Conservation (phyloP, 2,113 vertebrate species). For the Pardalotus punctatus region DNA sequence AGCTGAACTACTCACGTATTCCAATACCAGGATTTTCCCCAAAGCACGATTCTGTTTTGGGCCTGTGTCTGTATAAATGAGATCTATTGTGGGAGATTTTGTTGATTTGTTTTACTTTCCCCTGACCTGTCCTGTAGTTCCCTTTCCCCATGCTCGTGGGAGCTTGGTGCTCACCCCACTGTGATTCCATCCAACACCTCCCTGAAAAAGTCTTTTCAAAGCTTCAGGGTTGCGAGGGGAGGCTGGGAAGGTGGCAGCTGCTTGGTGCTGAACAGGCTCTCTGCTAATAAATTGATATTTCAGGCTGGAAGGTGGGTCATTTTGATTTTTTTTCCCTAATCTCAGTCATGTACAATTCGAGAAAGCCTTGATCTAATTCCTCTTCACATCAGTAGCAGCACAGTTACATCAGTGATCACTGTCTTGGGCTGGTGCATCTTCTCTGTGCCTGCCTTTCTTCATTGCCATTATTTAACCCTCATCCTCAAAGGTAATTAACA, state of each 20-base stretch:
- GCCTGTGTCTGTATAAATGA: background rate
- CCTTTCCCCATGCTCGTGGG: background rate
- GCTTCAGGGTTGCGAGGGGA: background rate
- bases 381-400: background rate
- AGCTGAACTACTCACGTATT: background rate
- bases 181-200: background rate
- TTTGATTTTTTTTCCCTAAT: background rate
- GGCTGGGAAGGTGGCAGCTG: background rate
- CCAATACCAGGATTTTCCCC: background rate
- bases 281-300: background rate
- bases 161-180: accelerated
- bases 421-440: background rate
- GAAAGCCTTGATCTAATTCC: background rate
- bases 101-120: background rate
- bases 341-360: background rate
- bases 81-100: background rate
- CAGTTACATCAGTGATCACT: background rate
- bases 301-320: background rate
- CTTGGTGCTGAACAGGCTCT: background rate
- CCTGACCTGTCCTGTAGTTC: background rate
- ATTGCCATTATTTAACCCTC: background rate
- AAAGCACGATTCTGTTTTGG: background rate
- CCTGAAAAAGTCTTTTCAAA: background rate
- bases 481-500: background rate
- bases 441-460: background rate